Percentiles rank a stretch among this genome's conserved stretches.
phyloP scores from a whole-genome alignment of 2,888 invertebrate genomes.

The Osedax frankpressi region DNA sequence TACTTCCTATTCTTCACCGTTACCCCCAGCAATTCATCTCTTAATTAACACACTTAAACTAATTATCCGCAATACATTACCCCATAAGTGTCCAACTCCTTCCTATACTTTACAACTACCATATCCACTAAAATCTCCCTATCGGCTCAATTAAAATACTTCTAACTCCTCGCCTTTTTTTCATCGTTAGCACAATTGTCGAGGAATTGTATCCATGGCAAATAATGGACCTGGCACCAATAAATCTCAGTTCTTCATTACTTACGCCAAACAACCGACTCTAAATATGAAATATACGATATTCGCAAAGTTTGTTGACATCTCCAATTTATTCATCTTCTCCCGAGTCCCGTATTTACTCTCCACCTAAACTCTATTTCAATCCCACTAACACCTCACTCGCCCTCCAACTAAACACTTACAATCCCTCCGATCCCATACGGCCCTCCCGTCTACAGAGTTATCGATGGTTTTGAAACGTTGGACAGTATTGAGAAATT shows the following conservation, averaged over 20 bases:
- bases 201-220: slow-evolving; percentile 90
- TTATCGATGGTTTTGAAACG: slow-evolving; percentile 91
- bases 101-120: too few relatives aligned
- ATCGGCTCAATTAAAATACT: not conserved
- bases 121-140: not conserved
- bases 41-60: too few relatives aligned
- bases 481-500: slow-evolving; percentile 89
- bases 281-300: slow-evolving; percentile 91
- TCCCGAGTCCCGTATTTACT: too few relatives aligned
- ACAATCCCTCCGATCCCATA: too few relatives aligned
- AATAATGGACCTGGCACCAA: slow-evolving; percentile 96
- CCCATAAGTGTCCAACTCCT: too few relatives aligned
- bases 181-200: slow-evolving; percentile 59
- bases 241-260: slow-evolving; percentile 92
- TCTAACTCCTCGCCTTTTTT: slow-evolving; percentile 19
- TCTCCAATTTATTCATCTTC: too few relatives aligned
- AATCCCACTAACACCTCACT: not conserved
- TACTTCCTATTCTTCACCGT: too few relatives aligned
- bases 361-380: not conserved
- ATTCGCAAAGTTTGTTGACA: slow-evolving; percentile 68
- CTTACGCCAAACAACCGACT: slow-evolving; percentile 83
- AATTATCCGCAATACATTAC: too few relatives aligned
- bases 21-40: too few relatives aligned
- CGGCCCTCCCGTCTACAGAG: slow-evolving; percentile 64
- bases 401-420: too few relatives aligned